Base-by-base conservation (phyloP, 2,113 vertebrate genomes). In the Asarcornis scutulata region DNA sequence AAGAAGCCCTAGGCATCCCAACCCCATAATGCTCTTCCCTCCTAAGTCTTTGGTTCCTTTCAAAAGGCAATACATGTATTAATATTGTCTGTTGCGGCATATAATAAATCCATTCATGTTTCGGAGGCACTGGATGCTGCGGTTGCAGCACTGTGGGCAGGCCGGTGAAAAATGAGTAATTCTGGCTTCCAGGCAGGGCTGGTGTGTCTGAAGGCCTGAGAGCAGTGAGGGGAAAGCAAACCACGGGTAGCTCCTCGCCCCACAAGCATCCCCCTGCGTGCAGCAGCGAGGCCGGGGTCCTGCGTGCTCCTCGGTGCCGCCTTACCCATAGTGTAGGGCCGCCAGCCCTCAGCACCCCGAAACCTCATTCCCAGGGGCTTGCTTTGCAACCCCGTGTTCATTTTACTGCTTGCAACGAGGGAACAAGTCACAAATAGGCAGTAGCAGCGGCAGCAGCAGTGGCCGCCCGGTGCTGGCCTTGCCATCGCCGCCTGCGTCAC, bases 111-210 rank as follows among this genome's bases (percentile, higher is more conserved):
- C 93, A 95, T 96, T 97, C 91, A 91, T 73, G 26, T 88, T 94
- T 83, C 74, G 94, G 94, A 66, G 42, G 82, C 78, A 21, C 71
- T 58, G 42, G 89, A 75, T 48, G 46, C 93, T 27, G n/a, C 17
- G 63, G 92, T 81, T 86, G 90, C 89, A 96, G 89, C 73, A 83
- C 83, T 93, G 95, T 90, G 96, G 95, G 95, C 94, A 95, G 94
- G 81, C 73, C 84, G 89, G 95, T 93, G 94, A 96, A 87, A 92
- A 96, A 87, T 94, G 95, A 97, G 87, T 92, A 96, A 95, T 95
- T 91, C 89, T 71, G 67, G 56, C 94, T 95, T 93, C 75, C 91
- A 58, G 92, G 91, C 93, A 59, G 75, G 48, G 48, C 29, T 92
- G 94, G 56, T 94, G 87, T 80, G 75, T 91, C 86, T 20, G 68